Evolutionary conservation across 2,797 vertebrate genomes (phyloP).

Genomic region (Neosilurus mollespiculum): DNA sequence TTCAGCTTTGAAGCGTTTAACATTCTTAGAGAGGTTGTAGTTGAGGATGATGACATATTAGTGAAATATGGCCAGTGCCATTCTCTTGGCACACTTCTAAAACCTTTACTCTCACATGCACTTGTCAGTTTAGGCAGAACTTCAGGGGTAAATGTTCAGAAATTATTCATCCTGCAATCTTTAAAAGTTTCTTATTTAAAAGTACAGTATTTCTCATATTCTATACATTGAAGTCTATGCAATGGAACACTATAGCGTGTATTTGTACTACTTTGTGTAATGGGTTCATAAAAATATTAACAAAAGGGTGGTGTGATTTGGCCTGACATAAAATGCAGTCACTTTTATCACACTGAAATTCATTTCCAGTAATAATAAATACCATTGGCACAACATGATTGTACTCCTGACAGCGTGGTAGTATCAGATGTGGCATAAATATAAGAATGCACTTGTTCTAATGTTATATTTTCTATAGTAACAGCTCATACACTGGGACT

Average conservation of each 20-base stretch:
- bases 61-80: constrained; percentile 11
- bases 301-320: not conserved
- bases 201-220: not conserved
- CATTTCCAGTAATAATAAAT: not conserved
- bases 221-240: not conserved
- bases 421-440: too few relatives aligned
- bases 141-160: not conserved
- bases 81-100: constrained; percentile 4
- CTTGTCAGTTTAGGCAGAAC: not conserved
- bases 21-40: constrained; percentile 11
- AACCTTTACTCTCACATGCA: not conserved
- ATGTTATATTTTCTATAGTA: not conserved
- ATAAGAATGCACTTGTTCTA: not conserved
- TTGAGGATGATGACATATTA: constrained; percentile 36
- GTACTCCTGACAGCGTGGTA: too few relatives aligned
- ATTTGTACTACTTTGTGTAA: not conserved
- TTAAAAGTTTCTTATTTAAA: not conserved
- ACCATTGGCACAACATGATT: not conserved
- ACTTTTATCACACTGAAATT: too few relatives aligned
- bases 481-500: not conserved
- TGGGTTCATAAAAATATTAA: not conserved
- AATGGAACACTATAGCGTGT: not conserved
- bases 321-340: not conserved
- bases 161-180: not conserved
- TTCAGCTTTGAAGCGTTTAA: constrained; percentile 21